A percentile compares a stretch with the other conserved stretches of the same genome.
Evolutionary conservation across 2,113 vertebrate species (phyloP).

Genomic region (Quiscalus mexicanus): DNA sequence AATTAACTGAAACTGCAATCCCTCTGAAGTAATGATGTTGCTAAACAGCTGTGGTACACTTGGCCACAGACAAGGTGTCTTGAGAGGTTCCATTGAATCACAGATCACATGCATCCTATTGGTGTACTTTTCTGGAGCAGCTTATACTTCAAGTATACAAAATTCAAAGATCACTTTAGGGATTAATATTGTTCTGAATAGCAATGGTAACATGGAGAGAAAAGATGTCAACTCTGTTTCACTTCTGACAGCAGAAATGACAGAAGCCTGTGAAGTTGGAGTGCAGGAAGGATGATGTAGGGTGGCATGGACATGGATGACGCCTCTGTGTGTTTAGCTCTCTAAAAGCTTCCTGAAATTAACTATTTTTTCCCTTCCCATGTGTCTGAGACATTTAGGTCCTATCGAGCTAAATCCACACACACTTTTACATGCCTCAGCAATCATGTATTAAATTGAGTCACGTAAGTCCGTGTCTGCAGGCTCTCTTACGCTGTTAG

Average conservation of each 20-base stretch:
- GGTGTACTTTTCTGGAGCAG: not conserved
- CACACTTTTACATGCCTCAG: not conserved
- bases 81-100: not conserved
- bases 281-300: not conserved
- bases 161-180: not conserved
- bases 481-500: not conserved
- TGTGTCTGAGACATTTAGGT: not conserved
- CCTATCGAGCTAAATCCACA: not conserved
- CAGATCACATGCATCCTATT: not conserved
- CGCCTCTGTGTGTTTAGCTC: not conserved
- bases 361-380: not conserved
- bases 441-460: not conserved
- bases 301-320: not conserved
- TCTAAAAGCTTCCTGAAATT: not conserved
- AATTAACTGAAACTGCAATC: not conserved
- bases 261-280: not conserved
- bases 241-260: not conserved
- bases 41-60: not conserved
- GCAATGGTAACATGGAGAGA: not conserved
- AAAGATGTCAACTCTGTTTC: not conserved
- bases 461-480: not conserved
- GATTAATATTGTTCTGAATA: not conserved
- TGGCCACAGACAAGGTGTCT: not conserved
- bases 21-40: not conserved
- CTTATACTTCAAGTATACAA: not conserved